Evolutionary conservation across 1,140 invertebrate genomes (phyloP).

Genomic region (Samia ricini): DNA sequence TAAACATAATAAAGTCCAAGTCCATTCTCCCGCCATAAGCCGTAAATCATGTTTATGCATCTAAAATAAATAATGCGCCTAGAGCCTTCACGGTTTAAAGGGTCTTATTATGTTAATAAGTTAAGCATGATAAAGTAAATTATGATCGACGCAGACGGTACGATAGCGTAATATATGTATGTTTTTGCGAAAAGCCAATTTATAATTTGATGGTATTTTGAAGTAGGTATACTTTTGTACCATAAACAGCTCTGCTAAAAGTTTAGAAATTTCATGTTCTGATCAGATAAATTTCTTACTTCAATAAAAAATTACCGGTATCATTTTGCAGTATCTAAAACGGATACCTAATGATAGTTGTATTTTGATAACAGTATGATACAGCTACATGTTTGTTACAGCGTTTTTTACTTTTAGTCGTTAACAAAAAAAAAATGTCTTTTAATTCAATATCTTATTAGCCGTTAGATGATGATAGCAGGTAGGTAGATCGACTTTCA

Average conservation of each 20-base stretch:
- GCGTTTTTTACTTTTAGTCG: neutral
- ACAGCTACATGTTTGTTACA: neutral
- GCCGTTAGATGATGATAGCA: neutral
- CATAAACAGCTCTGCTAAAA: no score
- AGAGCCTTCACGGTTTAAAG: slow-evolving; percentile 4
- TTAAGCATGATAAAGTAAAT: slow-evolving; percentile 16
- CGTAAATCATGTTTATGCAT: slow-evolving; percentile 20
- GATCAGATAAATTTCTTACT: no score
- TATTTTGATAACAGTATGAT: neutral
- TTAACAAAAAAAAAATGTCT: neutral
- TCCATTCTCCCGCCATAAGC: neutral
- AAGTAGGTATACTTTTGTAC: no score
- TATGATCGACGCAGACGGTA: slow-evolving; percentile 25
- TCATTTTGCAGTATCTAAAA: neutral
- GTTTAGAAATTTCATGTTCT: no score
- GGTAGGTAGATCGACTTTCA: slow-evolving; percentile 9
- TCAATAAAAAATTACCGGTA: no score
- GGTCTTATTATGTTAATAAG: slow-evolving; percentile 26
- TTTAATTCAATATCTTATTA: neutral
- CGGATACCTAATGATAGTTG: neutral
- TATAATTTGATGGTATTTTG: neutral
- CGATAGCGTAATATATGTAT: neutral
- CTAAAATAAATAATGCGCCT: slow-evolving; percentile 19
- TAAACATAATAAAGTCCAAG: slow-evolving; percentile 4
- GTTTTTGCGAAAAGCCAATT: neutral